Evolutionary conservation across 2,113 vertebrate species (phyloP).

Genomic region (Burhinus bistriatus): DNA sequence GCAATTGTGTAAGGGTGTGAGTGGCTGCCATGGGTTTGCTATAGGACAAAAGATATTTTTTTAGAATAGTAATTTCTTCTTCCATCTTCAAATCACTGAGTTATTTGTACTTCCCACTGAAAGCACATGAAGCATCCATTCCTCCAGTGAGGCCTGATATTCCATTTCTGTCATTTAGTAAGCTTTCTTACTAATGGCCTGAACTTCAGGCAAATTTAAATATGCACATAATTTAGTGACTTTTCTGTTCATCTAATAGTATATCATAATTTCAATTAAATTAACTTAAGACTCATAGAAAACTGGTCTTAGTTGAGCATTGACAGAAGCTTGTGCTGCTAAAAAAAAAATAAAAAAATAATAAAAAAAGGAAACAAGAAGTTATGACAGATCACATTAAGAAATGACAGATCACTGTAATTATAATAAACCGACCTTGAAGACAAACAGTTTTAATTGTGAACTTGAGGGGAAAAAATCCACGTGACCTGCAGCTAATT

Average conservation of each 20-base stretch:
- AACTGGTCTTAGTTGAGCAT: not conserved
- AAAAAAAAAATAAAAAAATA: not conserved
- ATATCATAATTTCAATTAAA: not conserved
- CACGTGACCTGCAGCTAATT: constrained; percentile 56
- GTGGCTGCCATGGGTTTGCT: not conserved
- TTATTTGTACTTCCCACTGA: not conserved
- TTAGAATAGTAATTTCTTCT: not conserved
- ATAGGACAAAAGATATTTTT: not conserved
- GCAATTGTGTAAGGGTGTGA: not conserved
- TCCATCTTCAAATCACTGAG: not conserved
- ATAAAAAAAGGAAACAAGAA: not conserved
- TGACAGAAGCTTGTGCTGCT: not conserved
- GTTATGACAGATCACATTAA: constrained; percentile 49
- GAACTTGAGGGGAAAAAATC: constrained; percentile 26
- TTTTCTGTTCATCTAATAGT: not conserved
- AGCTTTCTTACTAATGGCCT: not conserved
- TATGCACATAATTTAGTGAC: not conserved
- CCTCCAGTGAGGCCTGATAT: not conserved
- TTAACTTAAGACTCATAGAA: not conserved
- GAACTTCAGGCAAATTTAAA: not conserved
- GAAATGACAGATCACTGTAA: constrained; percentile 54
- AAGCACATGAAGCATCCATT: not conserved
- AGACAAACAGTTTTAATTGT: constrained; percentile 59
- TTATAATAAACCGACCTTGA: constrained; percentile 48
- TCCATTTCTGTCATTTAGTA: not conserved